Percentiles rank a stretch among this genome's conserved stretches.
These are phyloP conservation scores for Leptopterna dolabrata DNA, from an alignment of 2,888 invertebrate species.

Conservation along the genomic window DNA sequence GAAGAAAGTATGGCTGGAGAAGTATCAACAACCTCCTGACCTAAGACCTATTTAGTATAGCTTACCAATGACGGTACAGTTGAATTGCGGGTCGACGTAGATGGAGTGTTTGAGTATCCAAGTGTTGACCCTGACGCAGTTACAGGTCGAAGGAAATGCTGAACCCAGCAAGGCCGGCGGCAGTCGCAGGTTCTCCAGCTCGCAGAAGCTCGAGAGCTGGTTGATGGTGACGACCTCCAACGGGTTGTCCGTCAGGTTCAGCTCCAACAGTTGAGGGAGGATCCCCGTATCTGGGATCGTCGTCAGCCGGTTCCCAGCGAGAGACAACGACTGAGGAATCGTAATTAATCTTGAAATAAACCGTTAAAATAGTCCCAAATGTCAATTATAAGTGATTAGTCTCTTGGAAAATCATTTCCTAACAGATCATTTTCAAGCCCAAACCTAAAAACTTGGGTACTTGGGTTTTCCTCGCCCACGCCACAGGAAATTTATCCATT, in stretches of 20 bases:
- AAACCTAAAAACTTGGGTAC: too few species aligned
- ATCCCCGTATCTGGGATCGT: conserved; percentile 73
- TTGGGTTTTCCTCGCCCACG: too few species aligned
- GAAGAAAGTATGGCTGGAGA: too few species aligned
- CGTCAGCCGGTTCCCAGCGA: conserved; percentile 73
- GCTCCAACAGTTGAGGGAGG: conserved; percentile 71
- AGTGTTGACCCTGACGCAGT: conserved; percentile 56
- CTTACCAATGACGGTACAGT: conserved; percentile 60
- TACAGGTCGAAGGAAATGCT: conserved; percentile 55
- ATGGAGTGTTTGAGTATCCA: conserved; percentile 59
- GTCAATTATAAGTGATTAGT: too few species aligned
- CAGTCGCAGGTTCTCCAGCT: conserved; percentile 72
- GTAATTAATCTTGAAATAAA: neutral
- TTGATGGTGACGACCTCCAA: conserved; percentile 67
- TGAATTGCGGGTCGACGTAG: conserved; percentile 56
- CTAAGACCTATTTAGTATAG: too few species aligned
- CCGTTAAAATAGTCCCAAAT: too few species aligned
- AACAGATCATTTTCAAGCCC: too few species aligned
- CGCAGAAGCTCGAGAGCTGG: conserved; percentile 74
- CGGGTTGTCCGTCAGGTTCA: conserved; percentile 68
- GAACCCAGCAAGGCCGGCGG: conserved; percentile 63
- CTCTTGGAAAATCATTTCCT: too few species aligned
- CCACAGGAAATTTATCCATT: too few species aligned
- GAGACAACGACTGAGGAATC: conserved; percentile 55
- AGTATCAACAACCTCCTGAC: too few species aligned